A percentile compares a stretch with the other conserved stretches of the same genome.
Conservation (phyloP, 2,113 vertebrate genomes). For the Lepisosteus oculatus region DNA sequence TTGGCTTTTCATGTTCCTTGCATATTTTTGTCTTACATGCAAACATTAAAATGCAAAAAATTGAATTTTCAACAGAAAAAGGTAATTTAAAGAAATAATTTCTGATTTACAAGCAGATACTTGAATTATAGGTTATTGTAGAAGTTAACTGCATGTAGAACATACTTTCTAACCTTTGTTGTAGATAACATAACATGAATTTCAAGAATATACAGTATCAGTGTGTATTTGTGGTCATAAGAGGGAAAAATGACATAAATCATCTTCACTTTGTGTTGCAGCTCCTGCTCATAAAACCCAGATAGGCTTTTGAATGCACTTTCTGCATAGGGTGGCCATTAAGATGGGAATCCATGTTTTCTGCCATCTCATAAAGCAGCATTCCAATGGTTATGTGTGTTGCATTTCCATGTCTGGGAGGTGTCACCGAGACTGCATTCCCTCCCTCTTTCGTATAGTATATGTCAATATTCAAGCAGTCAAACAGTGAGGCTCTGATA, state of each 20-base stretch:
- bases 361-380: not conserved
- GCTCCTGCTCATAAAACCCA: constrained; percentile 1
- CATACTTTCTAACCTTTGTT: not conserved
- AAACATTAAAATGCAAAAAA: too few relatives aligned
- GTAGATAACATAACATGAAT: not conserved
- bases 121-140: too few relatives aligned
- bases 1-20: too few relatives aligned
- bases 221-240: constrained; percentile 8
- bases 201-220: not conserved
- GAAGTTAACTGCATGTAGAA: not conserved
- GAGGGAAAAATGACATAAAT: constrained; percentile 4
- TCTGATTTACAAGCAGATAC: too few relatives aligned
- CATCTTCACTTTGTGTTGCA: not conserved
- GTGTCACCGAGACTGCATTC: not conserved
- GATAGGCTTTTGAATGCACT: constrained; percentile 8
- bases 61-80: too few relatives aligned
- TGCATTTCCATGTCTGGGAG: not conserved
- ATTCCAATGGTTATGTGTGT: not conserved
- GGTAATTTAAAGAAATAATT: too few relatives aligned
- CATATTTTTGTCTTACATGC: too few relatives aligned
- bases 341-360: constrained; percentile 1
- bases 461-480: not conserved
- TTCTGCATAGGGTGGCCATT: not conserved
- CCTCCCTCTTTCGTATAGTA: not conserved
- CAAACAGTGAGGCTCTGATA: not conserved